Evolutionary conservation across 1,140 invertebrate genomes (phyloP).

Genomic region (Aporrectodea caliginosa): DNA sequence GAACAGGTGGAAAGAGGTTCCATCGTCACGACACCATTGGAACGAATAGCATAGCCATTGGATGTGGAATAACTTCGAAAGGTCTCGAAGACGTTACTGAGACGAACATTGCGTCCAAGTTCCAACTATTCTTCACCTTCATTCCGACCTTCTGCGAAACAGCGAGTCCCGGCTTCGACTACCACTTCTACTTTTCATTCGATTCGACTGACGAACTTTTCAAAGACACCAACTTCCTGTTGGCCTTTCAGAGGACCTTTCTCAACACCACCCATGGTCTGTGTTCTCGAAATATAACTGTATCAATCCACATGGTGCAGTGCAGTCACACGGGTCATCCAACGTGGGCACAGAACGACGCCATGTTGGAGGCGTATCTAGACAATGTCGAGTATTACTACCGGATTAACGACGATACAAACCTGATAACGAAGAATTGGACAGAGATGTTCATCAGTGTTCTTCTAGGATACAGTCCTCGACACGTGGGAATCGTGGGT

Average conservation of each 20-base stretch:
- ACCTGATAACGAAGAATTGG: slow-evolving; percentile 6
- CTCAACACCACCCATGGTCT: background rate
- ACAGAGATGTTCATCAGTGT: background rate
- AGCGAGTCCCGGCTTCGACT: background rate
- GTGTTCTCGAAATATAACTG: background rate
- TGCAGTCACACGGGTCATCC: slow-evolving; percentile 8
- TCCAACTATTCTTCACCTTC: slow-evolving; percentile 7
- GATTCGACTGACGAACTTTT: slow-evolving; percentile 9
- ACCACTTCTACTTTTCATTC: slow-evolving; percentile 22
- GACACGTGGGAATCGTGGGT: slow-evolving; percentile 7
- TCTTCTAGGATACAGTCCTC: background rate
- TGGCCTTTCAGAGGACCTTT: background rate
- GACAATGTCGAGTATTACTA: slow-evolving; percentile 18
- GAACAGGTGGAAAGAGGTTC: background rate
- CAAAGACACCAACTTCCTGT: background rate
- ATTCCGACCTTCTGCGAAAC: slow-evolving; percentile 15
- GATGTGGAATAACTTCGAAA: slow-evolving; percentile 7
- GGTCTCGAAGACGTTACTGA: background rate
- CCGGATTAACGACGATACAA: slow-evolving; percentile 17
- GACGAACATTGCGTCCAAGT: background rate
- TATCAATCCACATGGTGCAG: slow-evolving; percentile 9
- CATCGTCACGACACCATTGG: background rate
- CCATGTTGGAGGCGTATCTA: slow-evolving; percentile 22
- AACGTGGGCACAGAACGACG: slow-evolving; percentile 24
- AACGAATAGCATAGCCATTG: slow-evolving; percentile 5